Percentiles rank a stretch among this genome's conserved stretches.
phyloP scores from a whole-genome alignment of 2,888 invertebrate genomes.

The Agonopterix subpropinquella region DNA sequence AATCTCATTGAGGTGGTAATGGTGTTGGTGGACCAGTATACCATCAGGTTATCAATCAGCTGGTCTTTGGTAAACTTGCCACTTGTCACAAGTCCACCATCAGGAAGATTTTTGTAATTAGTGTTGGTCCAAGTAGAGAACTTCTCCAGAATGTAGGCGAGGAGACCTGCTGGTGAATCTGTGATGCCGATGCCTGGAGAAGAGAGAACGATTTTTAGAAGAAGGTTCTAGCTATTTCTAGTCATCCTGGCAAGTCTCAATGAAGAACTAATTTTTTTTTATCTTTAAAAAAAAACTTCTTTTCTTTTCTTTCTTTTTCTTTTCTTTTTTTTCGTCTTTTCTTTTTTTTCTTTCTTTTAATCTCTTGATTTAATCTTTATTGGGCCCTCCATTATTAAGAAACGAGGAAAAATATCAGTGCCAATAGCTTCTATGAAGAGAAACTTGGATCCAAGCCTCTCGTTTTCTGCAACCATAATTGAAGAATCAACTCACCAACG shows the following conservation, averaged over 20 bases:
- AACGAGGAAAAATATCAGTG: no score
- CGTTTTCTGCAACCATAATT: neutral
- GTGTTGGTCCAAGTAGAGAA: constrained; percentile 85
- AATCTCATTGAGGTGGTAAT: constrained; percentile 81
- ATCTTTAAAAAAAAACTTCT: no score
- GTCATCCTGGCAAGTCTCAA: no score
- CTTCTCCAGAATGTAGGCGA: constrained; percentile 90
- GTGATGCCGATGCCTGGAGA: constrained; percentile 58
- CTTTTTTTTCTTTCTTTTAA: no score
- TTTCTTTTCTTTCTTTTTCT: no score
- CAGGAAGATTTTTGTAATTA: constrained; percentile 50
- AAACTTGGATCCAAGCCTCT: no score
- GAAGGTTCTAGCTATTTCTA: no score
- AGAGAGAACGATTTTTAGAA: neutral
- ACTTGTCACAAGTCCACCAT: constrained; percentile 82
- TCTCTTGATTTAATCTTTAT: no score
- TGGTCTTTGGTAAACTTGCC: constrained; percentile 78
- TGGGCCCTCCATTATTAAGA: no score
- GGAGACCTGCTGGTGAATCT: constrained; percentile 87
- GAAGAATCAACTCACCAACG: constrained; percentile 72
- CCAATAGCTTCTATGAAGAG: no score
- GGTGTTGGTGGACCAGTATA: constrained; percentile 83
- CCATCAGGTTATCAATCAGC: constrained; percentile 84
- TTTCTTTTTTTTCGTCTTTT: no score
- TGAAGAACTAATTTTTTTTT: no score